Base-by-base conservation (phyloP, 2,113 vertebrate genomes). In the Morone saxatilis region DNA sequence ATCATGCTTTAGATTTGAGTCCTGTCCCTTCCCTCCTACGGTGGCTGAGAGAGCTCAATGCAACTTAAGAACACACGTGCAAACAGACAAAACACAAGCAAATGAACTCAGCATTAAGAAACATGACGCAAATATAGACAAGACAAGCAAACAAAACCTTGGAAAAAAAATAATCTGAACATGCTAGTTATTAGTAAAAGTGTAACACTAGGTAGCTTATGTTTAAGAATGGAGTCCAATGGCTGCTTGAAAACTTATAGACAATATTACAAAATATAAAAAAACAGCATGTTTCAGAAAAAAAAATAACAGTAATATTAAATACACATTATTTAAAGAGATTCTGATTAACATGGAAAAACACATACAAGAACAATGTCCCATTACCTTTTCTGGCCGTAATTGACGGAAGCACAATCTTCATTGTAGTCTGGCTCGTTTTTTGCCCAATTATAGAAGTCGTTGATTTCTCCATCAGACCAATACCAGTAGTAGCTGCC, bases 401-500 rank as follows among this genome's bases (percentile, higher is more conserved):
- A 22, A 5, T 0, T 0, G 66, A 25, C 1, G 0, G 0, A 12
- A 19, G 61, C 78, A 50, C 84, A 86, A 0, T 0, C 1, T 0
- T 47, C 22, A 0, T 0, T 0, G 2, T 0, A 0, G 3, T 31
- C 0, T 40, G 60, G 63, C 47, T 81, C 31, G 0, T 10, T 0
- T 0, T 0, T 0, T 0, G 2, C 53, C 84, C 76, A 83, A 36
- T 0, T 0, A 0, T 0, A 0, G 4, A 4, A 0, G 4, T 1
- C 1, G 8, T 11, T 16, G 3, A 0, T 0, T 2, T 0, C 0
- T 69, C 40, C 50, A 20, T 38, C 2, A 6, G 14, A 7, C 66
- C 48, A 80, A 1, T 1, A 0, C 67, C 43, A 67, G 0, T 6
- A 0, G 3, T 0, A 2, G 2, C 5, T 0, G 3, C 1, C 0